Evolutionary conservation across 1,140 invertebrate species (phyloP), one percentile per base, ranked within the genome.

Genomic region (Coelopa frigida): DNA sequence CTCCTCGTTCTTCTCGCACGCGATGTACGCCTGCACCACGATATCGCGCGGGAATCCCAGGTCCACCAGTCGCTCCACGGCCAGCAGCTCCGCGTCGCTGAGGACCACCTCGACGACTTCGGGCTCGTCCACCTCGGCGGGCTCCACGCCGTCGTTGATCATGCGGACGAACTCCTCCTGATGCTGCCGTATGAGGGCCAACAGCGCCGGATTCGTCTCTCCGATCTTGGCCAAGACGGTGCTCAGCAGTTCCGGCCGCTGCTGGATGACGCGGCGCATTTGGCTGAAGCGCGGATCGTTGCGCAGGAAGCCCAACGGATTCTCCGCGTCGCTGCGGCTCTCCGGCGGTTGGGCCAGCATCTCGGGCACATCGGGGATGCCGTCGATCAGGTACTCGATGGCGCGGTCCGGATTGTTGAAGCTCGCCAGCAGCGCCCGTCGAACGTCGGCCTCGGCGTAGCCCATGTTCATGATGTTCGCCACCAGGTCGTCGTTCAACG

Each of bases 361-460:
- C 5, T 44, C 33, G 3, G 43, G 43, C 18, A 44, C 26, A 18
- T 35, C 29, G 4, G 60, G 60, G 17, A 60, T 53, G 2, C 61
- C 62, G 10, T 14, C 48, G 6, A 62, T 56, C 3, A 65, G 33
- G 44, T 65, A 62, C 38, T 66, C 62, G 6, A 66, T 62, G 14
- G 61, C 62, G 11, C 58, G 52, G 20, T 66, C 62, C n/a, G 59
- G 62, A 49, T 66, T 52, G 53, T 66, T 65, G n/a, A 54, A 66
- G 29, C 62, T 65, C 37, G 59, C 59, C 1, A 49, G 48, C 4
- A 66, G 33, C 1, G 62, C 61, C 5, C 49, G 49, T 8, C 62
- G 57, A 22, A 66, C 62, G n/a, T 57, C 52, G 22, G 37, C 12
- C 31, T 66, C 62, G 3, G 44, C 51, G 18, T 65, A 65, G 11